Base-by-base conservation (phyloP, 2,113 vertebrate species). In the Laticauda colubrina region DNA sequence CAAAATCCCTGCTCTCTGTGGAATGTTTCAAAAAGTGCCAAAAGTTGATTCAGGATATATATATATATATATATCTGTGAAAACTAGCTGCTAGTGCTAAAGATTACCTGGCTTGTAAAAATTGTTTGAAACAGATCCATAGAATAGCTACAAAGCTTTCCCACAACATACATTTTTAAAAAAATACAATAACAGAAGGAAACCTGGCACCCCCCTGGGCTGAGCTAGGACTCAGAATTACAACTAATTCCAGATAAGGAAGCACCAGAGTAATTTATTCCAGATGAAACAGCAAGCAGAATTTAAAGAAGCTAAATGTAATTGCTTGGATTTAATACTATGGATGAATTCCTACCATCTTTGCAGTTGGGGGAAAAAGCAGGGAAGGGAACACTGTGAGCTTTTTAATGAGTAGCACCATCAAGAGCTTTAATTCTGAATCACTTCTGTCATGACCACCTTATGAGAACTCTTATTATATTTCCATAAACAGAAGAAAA, bases 231-330 rank as follows among this genome's bases (percentile, higher is more conserved):
- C 10, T 89, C 48, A 89, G 23, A 81, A 88, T 64, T 69, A 29
- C 51, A 75, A 89, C 87, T 45, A 89, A 59, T 88, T 92, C n/a
- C 57, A 75, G 59, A 92, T 92, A 88, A 75, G 91, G 43, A 75
- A 92, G 34, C 23, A 55, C 21, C 24, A 18, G 9, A 5, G 34
- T 51, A 59, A 81, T 54, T 29, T 85, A 85, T 51, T 88, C 87
- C 61, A 89, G 61, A 5, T 85, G 39, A 89, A 93, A 91, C 39
- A 21, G 87, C 87, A 85, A 89, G 64, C 51, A 75, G 87, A 88
- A 89, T 93, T 86, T 93, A 53, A 93, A 24, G 75, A 53, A 56
- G 24, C 75, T 89, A 53, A 91, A 89, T 89, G 59, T 89, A 93
- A 93, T 89, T 61, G 91, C 24, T 45, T 56, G 61, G 86, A 91